These are phyloP conservation scores for Drosophila paranaensis DNA, from an alignment of 2,888 invertebrate species.

Conservation along the genomic window DNA sequence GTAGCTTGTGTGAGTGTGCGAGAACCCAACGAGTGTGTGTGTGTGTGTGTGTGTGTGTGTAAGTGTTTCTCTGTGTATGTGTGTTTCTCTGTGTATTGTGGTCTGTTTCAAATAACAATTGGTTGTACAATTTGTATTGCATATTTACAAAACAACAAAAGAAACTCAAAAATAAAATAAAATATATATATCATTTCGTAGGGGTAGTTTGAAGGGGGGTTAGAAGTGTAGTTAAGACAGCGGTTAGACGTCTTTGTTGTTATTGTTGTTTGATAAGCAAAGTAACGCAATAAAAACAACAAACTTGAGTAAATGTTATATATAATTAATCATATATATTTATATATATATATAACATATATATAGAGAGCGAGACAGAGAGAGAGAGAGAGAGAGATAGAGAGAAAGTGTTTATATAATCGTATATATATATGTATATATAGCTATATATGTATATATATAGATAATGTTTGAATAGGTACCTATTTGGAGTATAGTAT, in stretches of 20 bases:
- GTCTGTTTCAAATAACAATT: conserved; percentile 59
- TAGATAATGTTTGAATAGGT: conserved; percentile 30
- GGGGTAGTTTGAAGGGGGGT: background rate
- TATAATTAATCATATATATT: conserved; percentile 42
- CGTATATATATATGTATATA: conserved; percentile 34
- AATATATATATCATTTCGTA: conserved; percentile 66
- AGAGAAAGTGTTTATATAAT: conserved; percentile 49
- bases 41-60: conserved; percentile 30
- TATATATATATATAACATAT: conserved; percentile 36
- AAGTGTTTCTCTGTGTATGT: conserved; percentile 20
- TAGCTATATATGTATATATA: conserved; percentile 33
- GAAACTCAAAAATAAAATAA: conserved; percentile 65
- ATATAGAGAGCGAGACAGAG: conserved; percentile 36
- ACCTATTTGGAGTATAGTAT: conserved; percentile 36
- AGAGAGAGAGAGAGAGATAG: conserved; percentile 34
- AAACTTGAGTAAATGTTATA: conserved; percentile 56
- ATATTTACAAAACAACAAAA: conserved; percentile 81
- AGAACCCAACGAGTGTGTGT: conserved; percentile 27
- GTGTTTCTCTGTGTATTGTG: conserved; percentile 28
- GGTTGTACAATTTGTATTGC: conserved; percentile 31
- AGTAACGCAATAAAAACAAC: conserved; percentile 68
- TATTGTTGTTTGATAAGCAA: conserved; percentile 56
- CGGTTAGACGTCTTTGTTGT: conserved; percentile 24
- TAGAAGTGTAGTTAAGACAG: conserved; percentile 14
- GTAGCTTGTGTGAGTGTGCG: conserved; percentile 42